Percentiles rank a stretch among this genome's conserved stretches.
These are phyloP conservation scores for Xanthostigma xanthostigma DNA, from an alignment of 2,888 invertebrate species.

Conservation along the genomic window DNA sequence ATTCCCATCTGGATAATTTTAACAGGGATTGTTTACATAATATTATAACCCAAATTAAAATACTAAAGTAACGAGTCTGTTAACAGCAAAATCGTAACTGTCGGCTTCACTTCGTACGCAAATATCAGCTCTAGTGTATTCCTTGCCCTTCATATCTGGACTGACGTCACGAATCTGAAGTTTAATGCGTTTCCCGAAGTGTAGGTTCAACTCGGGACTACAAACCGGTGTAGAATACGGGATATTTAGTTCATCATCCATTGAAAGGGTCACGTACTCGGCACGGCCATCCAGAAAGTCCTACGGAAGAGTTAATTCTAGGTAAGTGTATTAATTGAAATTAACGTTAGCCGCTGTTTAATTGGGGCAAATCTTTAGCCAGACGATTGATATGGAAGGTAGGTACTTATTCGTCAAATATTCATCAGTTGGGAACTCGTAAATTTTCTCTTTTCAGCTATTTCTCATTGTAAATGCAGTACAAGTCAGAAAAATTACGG, in stretches of 20 bases:
- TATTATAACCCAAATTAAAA: constrained; percentile 16
- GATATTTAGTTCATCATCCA: constrained; percentile 29
- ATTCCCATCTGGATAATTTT: too few species aligned
- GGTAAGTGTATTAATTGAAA: neutral
- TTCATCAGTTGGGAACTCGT: too few species aligned
- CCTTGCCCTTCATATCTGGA: constrained; percentile 23
- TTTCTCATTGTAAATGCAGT: too few species aligned
- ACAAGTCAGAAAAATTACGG: too few species aligned
- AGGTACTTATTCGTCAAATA: too few species aligned
- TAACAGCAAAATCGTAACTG: constrained; percentile 34
- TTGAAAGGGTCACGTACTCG: constrained; percentile 31
- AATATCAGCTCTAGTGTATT: constrained; percentile 31
- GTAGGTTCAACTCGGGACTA: constrained; percentile 33
- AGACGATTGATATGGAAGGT: too few species aligned
- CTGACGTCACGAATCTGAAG: constrained; percentile 32
- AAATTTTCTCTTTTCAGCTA: too few species aligned
- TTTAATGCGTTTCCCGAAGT: constrained; percentile 30
- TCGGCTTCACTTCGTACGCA: constrained; percentile 35
- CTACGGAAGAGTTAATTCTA: constrained; percentile 17
- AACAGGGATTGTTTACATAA: neutral
- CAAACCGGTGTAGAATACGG: constrained; percentile 32
- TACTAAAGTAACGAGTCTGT: constrained; percentile 28
- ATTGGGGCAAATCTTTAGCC: too few species aligned
- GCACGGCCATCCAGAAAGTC: constrained; percentile 33
- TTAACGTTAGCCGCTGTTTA: neutral